Conservation (phyloP, 2,113 vertebrate genomes). For the Catharus minimus region DNA sequence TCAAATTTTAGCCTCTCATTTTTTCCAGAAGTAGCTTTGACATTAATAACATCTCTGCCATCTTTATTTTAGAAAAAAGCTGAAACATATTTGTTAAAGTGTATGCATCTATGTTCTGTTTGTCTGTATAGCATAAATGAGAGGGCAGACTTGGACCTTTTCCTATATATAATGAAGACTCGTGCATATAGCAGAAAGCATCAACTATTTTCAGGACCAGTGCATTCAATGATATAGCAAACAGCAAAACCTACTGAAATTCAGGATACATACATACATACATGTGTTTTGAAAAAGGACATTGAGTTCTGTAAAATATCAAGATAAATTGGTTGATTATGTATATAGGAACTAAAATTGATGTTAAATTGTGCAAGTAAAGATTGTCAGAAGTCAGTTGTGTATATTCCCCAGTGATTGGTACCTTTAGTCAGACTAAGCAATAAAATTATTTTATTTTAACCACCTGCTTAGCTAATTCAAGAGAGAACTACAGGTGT, state of each 20-base stretch:
- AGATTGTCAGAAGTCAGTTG: not conserved
- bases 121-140: not conserved
- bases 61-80: not conserved
- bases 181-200: not conserved
- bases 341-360: not conserved
- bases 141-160: not conserved
- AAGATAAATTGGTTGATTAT: not conserved
- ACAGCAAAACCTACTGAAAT: not conserved
- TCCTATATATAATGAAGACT: not conserved
- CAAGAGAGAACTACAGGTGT: not conserved
- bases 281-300: not conserved
- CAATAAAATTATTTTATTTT: not conserved
- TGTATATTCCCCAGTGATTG: not conserved
- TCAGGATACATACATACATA: not conserved
- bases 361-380: not conserved
- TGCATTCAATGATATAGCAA: not conserved
- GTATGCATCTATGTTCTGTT: not conserved
- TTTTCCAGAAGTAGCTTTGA: not conserved
- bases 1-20: not conserved
- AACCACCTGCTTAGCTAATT: not conserved
- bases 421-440: not conserved
- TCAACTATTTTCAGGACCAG: not conserved
- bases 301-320: not conserved
- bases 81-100: not conserved
- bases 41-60: not conserved